Percentiles rank a stretch among this genome's conserved stretches.
Conservation (phyloP, 2,113 vertebrate genomes). For the Pleuronectes platessa region DNA sequence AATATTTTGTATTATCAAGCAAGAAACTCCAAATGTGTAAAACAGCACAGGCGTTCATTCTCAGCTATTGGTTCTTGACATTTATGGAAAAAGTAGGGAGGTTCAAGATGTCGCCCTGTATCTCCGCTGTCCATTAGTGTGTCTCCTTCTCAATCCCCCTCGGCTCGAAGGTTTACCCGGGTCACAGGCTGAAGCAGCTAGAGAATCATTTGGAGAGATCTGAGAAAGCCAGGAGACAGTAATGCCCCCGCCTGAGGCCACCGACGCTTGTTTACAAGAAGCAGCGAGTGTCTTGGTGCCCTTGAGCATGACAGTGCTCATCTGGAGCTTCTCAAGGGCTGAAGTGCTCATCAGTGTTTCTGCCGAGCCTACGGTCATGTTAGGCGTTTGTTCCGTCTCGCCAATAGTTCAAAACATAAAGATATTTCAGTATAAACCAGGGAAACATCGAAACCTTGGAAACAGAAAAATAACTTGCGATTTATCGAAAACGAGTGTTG, state of each 20-base stretch:
- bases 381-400: neutral
- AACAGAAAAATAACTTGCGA: neutral
- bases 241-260: neutral
- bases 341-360: neutral
- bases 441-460: neutral
- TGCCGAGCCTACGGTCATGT: neutral
- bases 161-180: neutral
- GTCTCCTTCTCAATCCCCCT: neutral
- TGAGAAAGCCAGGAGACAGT: neutral
- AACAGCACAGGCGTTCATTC: no score
- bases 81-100: no score
- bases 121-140: neutral
- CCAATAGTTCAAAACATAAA: neutral
- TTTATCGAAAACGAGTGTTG: neutral
- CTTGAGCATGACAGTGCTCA: neutral
- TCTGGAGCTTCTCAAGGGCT: neutral
- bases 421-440: neutral
- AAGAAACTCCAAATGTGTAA: no score
- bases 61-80: no score
- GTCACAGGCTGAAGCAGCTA: slow-evolving; percentile 8
- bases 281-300: neutral
- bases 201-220: slow-evolving; percentile 3
- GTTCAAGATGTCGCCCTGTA: no score
- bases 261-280: neutral
- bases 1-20: no score